Evolutionary conservation across 2,797 vertebrate species (phyloP).

Genomic region (Prionace glauca): DNA sequence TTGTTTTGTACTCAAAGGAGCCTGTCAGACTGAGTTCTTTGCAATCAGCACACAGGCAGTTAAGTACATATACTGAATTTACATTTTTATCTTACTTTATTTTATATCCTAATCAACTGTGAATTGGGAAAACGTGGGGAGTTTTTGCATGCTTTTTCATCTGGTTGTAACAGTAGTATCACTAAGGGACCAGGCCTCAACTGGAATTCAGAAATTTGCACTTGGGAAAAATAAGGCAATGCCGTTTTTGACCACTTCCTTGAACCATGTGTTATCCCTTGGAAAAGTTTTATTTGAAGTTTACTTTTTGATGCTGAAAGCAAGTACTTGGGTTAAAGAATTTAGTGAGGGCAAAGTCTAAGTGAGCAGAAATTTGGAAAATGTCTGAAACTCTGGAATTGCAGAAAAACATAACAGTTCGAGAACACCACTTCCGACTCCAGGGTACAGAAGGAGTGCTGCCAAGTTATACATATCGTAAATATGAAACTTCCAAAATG

Average conservation of each 20-base stretch:
- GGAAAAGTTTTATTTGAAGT: background rate
- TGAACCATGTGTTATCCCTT: background rate
- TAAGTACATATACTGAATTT: too few species aligned
- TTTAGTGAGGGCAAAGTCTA: background rate
- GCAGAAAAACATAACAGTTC: background rate
- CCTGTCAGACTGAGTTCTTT: too few species aligned
- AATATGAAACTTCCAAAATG: background rate
- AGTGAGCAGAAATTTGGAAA: background rate
- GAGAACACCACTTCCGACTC: background rate
- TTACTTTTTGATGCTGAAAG: background rate
- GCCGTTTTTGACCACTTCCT: background rate
- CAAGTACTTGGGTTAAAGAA: background rate
- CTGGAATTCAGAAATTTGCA: background rate
- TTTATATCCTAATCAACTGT: too few species aligned
- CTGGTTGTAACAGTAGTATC: background rate
- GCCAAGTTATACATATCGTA: background rate
- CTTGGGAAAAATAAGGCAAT: background rate
- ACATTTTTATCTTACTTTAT: too few species aligned
- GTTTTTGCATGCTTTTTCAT: too few species aligned
- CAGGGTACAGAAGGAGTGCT: background rate
- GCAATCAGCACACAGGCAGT: too few species aligned
- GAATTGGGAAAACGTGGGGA: too few species aligned
- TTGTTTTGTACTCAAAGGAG: too few species aligned
- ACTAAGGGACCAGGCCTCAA: background rate
- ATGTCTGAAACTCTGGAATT: background rate